These are phyloP conservation scores for Acestrorhynchus altus DNA, from an alignment of 2,797 vertebrate genomes.

Conservation along the genomic window DNA sequence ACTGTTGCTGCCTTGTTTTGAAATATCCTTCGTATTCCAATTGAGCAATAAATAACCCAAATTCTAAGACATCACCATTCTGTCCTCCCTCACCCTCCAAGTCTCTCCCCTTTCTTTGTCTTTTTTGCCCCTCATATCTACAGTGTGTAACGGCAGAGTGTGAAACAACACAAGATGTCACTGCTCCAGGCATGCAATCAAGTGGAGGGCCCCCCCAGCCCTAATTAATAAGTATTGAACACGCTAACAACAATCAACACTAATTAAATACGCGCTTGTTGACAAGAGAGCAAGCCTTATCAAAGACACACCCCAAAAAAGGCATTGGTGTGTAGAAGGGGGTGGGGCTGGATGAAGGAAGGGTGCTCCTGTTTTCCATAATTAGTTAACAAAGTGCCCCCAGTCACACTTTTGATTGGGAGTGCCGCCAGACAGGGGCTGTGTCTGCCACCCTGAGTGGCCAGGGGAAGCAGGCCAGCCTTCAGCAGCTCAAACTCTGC, in stretches of 20 bases:
- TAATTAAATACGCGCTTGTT: conserved; percentile 93
- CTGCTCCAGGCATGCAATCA: conserved; percentile 81
- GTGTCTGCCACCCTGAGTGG: conserved; percentile 64
- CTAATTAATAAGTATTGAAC: conserved; percentile 93
- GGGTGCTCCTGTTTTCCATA: conserved; percentile 82
- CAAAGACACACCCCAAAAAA: conserved; percentile 68
- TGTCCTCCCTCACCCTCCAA: conserved; percentile 9
- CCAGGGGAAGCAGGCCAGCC: conserved; percentile 57
- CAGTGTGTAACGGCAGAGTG: conserved; percentile 73
- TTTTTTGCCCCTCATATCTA: conserved; percentile 43
- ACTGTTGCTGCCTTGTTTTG: neutral
- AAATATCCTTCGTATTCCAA: neutral
- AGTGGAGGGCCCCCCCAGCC: conserved; percentile 78
- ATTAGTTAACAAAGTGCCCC: conserved; percentile 85
- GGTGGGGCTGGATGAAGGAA: conserved; percentile 49
- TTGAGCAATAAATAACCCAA: neutral
- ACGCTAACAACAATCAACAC: conserved; percentile 89
- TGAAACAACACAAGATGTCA: conserved; percentile 70
- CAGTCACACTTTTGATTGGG: conserved; percentile 79
- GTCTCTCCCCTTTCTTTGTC: conserved; percentile 5
- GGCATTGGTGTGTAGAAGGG: conserved; percentile 59
- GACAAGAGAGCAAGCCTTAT: conserved; percentile 86
- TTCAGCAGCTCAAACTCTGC: conserved; percentile 34
- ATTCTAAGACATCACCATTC: neutral
- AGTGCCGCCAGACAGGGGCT: conserved; percentile 45